phyloP scores from a whole-genome alignment of 2,888 invertebrate species.

The Ganaspis brasiliensis region DNA sequence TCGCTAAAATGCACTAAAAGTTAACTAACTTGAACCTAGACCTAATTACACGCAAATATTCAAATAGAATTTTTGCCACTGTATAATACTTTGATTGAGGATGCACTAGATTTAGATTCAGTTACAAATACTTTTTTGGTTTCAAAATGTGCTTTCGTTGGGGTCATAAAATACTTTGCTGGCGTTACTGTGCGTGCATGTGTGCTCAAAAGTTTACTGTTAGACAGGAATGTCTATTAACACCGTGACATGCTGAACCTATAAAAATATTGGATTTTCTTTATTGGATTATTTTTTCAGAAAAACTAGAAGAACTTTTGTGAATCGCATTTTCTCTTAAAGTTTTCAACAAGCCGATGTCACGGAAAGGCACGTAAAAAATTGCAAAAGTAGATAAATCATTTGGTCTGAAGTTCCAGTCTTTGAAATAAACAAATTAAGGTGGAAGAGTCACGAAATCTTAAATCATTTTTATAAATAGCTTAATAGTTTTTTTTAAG shows the following conservation, averaged over 20 bases:
- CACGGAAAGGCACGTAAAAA: neutral
- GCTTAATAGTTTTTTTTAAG: no score
- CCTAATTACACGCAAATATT: no score
- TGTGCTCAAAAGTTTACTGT: neutral
- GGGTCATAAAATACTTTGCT: neutral
- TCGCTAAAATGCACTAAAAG: no score
- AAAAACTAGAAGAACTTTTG: neutral
- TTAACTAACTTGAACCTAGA: no score
- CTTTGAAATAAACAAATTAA: no score
- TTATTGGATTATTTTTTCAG: slow-evolving; percentile 10
- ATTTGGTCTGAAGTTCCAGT: no score
- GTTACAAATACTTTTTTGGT: neutral
- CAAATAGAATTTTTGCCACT: no score
- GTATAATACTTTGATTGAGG: neutral
- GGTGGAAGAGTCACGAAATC: no score
- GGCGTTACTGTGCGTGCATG: slow-evolving; percentile 1
- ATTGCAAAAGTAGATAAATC: neutral
- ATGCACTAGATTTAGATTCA: neutral
- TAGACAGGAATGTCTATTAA: slow-evolving; percentile 16
- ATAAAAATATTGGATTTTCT: slow-evolving; percentile 18
- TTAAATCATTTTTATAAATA: no score
- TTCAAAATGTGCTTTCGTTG: neutral
- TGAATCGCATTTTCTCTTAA: slow-evolving; percentile 8
- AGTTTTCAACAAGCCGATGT: neutral
- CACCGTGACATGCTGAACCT: slow-evolving; percentile 21